Evolutionary conservation across 2,888 invertebrate genomes (phyloP).

Genomic region (Eilema caniola): DNA sequence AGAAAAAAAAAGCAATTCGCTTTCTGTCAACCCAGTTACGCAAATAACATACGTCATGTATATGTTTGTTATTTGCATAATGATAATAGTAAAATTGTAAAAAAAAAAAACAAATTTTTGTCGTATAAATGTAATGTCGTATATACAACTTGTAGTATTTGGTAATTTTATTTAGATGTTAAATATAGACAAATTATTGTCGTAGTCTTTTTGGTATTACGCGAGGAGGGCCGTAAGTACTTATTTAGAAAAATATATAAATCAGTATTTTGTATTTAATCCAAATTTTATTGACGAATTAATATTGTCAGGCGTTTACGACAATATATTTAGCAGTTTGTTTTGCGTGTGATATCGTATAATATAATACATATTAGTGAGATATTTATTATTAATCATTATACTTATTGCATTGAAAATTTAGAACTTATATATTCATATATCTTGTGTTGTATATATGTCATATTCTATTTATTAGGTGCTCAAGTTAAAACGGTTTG

Average conservation of each 20-base stretch:
- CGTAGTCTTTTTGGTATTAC: conserved; percentile 17
- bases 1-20: too few relatives aligned
- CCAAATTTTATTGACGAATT: conserved; percentile 25
- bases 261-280: conserved; percentile 49
- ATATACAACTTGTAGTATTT: conserved; percentile 26
- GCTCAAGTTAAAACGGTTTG: conserved; percentile 45
- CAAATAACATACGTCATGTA: background rate
- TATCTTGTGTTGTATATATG: conserved; percentile 43
- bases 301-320: conserved; percentile 6
- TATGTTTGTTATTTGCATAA: background rate
- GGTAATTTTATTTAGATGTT: conserved; percentile 35
- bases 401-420: conserved; percentile 41
- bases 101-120: conserved; percentile 1
- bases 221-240: conserved; percentile 44
- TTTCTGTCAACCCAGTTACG: background rate
- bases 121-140: conserved; percentile 19
- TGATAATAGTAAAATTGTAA: conserved; percentile 6
- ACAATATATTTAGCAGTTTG: conserved; percentile 16
- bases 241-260: conserved; percentile 40
- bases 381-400: conserved; percentile 41
- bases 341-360: conserved; percentile 12
- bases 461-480: conserved; percentile 44
- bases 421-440: conserved; percentile 29
- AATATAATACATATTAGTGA: conserved; percentile 29
- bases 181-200: conserved; percentile 22